Conservation (phyloP, 2,797 vertebrate genomes). For the Pipistrellus pygmaeus region DNA sequence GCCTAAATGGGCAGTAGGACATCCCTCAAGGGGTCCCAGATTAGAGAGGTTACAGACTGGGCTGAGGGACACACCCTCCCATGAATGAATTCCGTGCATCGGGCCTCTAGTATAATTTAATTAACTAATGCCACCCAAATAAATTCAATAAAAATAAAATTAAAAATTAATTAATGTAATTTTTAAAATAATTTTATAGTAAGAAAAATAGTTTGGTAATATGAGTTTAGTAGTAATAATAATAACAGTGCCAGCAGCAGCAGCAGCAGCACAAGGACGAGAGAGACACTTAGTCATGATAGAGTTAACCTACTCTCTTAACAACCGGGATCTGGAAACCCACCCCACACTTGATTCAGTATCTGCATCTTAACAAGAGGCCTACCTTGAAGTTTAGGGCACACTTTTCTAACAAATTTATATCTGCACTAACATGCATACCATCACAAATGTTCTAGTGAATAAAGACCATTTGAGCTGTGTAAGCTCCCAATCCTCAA, state of each 20-base stretch:
- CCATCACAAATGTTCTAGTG: not conserved
- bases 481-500: not conserved
- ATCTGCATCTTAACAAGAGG: not conserved
- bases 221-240: not conserved
- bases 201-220: not conserved
- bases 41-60: no score
- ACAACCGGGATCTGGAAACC: not conserved
- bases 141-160: not conserved
- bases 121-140: not conserved
- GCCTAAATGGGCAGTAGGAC: no score
- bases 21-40: no score
- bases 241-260: not conserved
- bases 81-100: no score
- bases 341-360: not conserved
- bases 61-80: no score
- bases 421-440: not conserved
- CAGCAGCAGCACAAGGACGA: not conserved
- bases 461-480: not conserved
- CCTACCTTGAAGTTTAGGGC: not conserved
- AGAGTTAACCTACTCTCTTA: not conserved
- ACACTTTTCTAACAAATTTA: not conserved
- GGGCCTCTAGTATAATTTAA: not conserved
- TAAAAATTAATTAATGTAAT: not conserved
- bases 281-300: not conserved
- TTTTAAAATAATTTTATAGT: not conserved